A percentile compares a stretch with the other conserved stretches of the same genome.
These are phyloP conservation scores for Ophion costatus DNA, from an alignment of 2,888 invertebrate genomes.

Conservation along the genomic window DNA sequence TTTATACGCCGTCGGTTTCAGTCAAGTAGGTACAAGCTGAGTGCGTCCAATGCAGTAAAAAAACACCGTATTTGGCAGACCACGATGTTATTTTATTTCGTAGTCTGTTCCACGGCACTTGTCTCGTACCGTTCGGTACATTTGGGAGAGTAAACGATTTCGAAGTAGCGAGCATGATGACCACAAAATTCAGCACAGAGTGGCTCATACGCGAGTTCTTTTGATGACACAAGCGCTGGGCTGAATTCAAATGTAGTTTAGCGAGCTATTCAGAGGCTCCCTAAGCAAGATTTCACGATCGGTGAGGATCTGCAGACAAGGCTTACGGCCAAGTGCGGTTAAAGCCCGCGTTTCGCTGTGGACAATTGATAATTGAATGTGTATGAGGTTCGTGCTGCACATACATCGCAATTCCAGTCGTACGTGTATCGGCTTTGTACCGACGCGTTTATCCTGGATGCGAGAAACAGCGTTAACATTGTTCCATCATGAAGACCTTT, in stretches of 20 bases:
- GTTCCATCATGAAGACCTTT: slow-evolving; percentile 32
- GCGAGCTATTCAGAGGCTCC: slow-evolving; percentile 56
- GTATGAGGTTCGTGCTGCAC: slow-evolving; percentile 17
- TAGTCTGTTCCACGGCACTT: not conserved
- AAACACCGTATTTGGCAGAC: not conserved
- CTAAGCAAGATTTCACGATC: slow-evolving; percentile 44
- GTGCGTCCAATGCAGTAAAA: not conserved
- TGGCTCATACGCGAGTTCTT: slow-evolving; percentile 24
- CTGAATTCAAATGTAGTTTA: slow-evolving; percentile 54
- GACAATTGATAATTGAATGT: slow-evolving; percentile 62
- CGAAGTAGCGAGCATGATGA: not conserved
- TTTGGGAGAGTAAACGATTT: not conserved
- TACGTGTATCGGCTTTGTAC: slow-evolving; percentile 40
- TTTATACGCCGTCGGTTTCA: not conserved
- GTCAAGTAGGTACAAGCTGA: not conserved
- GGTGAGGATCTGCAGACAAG: slow-evolving; percentile 37
- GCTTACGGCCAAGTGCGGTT: slow-evolving; percentile 54
- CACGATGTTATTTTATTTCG: not conserved
- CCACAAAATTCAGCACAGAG: not conserved
- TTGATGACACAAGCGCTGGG: slow-evolving; percentile 23
- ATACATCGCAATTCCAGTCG: slow-evolving; percentile 9
- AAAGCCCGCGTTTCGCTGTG: slow-evolving; percentile 28
- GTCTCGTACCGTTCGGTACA: not conserved
- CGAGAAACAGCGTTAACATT: slow-evolving; percentile 36
- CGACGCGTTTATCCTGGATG: slow-evolving; percentile 32